Conservation (phyloP, 2,888 invertebrate species). For the Mesoligia furuncula region DNA sequence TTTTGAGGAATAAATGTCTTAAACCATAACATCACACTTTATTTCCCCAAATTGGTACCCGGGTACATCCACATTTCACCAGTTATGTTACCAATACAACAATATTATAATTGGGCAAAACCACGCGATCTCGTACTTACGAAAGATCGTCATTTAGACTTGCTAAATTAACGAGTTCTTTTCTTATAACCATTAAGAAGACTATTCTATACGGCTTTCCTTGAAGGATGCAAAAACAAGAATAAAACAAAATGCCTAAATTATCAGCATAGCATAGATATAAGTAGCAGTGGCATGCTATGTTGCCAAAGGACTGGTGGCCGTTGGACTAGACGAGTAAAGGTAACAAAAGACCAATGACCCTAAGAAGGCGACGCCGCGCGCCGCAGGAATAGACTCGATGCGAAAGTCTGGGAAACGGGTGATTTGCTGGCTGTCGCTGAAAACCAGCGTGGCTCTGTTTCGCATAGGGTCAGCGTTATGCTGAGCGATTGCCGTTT, state of each 20-base stretch:
- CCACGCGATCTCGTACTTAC: neutral
- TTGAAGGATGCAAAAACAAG: too few relatives aligned
- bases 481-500: neutral
- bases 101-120: neutral
- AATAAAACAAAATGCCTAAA: neutral
- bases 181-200: neutral
- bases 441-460: neutral
- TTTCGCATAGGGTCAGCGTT: neutral
- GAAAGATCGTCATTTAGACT: slow-evolving; percentile 1
- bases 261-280: neutral
- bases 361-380: neutral
- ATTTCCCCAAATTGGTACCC: neutral
- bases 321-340: neutral
- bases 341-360: too few relatives aligned
- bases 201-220: too few relatives aligned
- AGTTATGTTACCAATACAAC: neutral
- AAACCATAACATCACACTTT: neutral
- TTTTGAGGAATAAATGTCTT: too few relatives aligned
- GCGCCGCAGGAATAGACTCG: neutral
- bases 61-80: neutral
- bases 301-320: neutral
- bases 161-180: neutral
- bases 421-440: neutral
- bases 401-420: neutral
- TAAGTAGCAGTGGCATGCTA: neutral